Conservation (phyloP, 2,888 invertebrate species). For the Harpalus rufipes region DNA sequence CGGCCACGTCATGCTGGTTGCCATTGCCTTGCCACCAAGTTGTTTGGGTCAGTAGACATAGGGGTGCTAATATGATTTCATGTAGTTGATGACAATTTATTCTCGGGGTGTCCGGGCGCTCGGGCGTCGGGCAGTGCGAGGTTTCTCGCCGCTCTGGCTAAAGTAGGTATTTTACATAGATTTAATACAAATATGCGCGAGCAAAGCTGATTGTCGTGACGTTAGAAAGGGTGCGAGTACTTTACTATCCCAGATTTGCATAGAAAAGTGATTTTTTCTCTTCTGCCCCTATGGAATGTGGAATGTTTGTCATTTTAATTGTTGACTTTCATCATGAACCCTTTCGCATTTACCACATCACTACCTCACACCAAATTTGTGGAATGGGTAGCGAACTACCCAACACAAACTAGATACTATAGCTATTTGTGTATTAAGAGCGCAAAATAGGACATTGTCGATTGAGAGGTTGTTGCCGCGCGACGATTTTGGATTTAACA, state of each 20-base stretch:
- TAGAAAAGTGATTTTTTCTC: conserved; percentile 63
- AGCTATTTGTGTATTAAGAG: no score
- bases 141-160: conserved; percentile 2
- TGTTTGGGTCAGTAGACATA: conserved; percentile 8
- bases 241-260: conserved; percentile 61
- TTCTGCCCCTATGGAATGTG: conserved; percentile 60
- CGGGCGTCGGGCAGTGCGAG: conserved; percentile 10
- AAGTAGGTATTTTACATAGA: conserved; percentile 43
- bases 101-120: neutral
- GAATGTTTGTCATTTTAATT: conserved; percentile 64
- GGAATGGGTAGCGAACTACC: neutral
- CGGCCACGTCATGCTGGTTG: conserved; percentile 52
- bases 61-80: conserved; percentile 35
- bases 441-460: no score
- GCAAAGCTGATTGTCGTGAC: conserved; percentile 22
- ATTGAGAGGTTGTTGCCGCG: no score
- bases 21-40: neutral
- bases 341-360: conserved; percentile 34
- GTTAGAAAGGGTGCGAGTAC: conserved; percentile 54
- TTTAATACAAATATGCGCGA: conserved; percentile 41
- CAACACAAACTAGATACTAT: neutral
- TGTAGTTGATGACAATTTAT: conserved; percentile 38
- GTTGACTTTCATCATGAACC: conserved; percentile 57
- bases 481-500: no score
- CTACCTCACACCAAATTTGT: neutral